A percentile compares a stretch with the other conserved stretches of the same genome.
Evolutionary conservation across 2,797 vertebrate genomes (phyloP).

Genomic region (Anguilla anguilla): DNA sequence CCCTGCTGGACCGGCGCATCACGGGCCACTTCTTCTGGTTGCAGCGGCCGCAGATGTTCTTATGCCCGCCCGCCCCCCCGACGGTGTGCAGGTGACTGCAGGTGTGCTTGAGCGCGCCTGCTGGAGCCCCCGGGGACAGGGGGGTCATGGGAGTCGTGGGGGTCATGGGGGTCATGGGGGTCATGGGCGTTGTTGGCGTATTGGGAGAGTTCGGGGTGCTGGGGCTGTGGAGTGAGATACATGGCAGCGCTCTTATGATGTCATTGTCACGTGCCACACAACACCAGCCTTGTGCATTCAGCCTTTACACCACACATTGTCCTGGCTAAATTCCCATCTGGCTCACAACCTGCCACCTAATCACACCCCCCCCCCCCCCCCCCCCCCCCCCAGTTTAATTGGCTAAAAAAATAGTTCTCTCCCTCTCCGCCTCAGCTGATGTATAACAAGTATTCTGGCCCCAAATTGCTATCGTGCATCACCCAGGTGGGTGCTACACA

Average conservation of each 20-base stretch:
- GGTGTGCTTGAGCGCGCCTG: slow-evolving; percentile 77
- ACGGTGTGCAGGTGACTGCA: slow-evolving; percentile 93
- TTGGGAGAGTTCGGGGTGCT: not conserved
- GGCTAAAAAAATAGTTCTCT: no score
- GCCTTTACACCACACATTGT: not conserved
- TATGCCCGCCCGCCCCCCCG: slow-evolving; percentile 76
- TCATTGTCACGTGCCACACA: not conserved
- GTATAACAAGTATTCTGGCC: no score
- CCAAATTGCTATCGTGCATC: no score
- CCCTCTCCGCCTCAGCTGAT: no score
- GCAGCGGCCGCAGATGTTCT: slow-evolving; percentile 87
- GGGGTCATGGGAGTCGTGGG: slow-evolving; percentile 74
- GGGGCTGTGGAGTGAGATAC: not conserved
- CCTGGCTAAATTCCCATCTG: no score
- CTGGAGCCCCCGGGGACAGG: slow-evolving; percentile 67
- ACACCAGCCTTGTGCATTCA: not conserved
- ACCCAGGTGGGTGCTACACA: no score
- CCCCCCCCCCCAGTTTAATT: no score
- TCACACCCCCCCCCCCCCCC: no score
- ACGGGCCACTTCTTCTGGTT: slow-evolving; percentile 91
- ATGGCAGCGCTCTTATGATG: not conserved
- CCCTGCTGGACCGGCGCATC: slow-evolving; percentile 72
- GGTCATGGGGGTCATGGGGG: slow-evolving; percentile 52
- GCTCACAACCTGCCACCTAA: no score
- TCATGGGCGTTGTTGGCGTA: slow-evolving; percentile 58